Evolutionary conservation across 2,888 invertebrate genomes (phyloP).

Genomic region (Acrobasis suavella): DNA sequence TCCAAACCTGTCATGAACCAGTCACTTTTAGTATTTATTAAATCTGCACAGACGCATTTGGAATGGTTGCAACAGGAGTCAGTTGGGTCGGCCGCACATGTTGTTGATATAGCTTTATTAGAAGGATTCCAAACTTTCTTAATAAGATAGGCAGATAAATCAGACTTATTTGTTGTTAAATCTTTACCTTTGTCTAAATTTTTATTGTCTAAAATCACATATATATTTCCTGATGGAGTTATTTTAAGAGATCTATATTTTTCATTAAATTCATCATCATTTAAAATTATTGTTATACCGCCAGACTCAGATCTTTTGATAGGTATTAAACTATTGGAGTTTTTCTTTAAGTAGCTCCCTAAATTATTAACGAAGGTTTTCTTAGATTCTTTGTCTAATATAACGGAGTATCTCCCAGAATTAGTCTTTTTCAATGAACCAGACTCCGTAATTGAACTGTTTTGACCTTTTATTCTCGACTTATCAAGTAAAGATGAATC

Average conservation of each 20-base stretch:
- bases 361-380: slow-evolving; percentile 50
- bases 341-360: slow-evolving; percentile 44
- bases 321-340: slow-evolving; percentile 42
- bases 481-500: slow-evolving; percentile 48
- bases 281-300: slow-evolving; percentile 48
- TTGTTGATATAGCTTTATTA: slow-evolving; percentile 48
- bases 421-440: slow-evolving; percentile 42
- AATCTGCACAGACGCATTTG: slow-evolving; percentile 47
- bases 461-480: slow-evolving; percentile 35
- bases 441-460: slow-evolving; percentile 37
- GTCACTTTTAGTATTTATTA: slow-evolving; percentile 21
- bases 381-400: slow-evolving; percentile 55
- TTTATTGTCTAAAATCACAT: slow-evolving; percentile 45
- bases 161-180: slow-evolving; percentile 4
- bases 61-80: slow-evolving; percentile 39
- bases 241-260: slow-evolving; percentile 53
- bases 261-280: slow-evolving; percentile 34
- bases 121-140: slow-evolving; percentile 32
- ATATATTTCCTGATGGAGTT: slow-evolving; percentile 57
- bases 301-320: slow-evolving; percentile 47
- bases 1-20: not conserved
- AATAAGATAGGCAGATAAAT: slow-evolving; percentile 32
- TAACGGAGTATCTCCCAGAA: slow-evolving; percentile 51
- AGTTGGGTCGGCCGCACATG: slow-evolving; percentile 40
- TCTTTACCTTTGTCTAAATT: slow-evolving; percentile 29